Conservation (phyloP, 2,888 invertebrate genomes). For the Smittia sp. region DNA sequence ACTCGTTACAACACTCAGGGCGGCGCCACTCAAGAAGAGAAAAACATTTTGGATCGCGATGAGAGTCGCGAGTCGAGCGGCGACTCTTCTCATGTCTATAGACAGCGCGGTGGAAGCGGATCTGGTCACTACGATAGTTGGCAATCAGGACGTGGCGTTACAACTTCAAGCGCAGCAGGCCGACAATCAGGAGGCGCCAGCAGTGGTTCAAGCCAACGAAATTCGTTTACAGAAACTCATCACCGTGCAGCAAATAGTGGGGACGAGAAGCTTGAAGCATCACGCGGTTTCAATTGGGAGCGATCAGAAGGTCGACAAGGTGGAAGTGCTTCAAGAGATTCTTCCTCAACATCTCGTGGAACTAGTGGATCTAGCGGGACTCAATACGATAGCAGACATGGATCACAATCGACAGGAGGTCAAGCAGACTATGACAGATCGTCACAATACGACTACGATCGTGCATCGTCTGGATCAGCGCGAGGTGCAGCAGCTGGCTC, state of each 20-base stretch:
- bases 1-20: conserved; percentile 39
- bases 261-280: not conserved
- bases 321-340: too few relatives aligned
- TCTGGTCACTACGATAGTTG: conserved; percentile 41
- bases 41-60: conserved; percentile 49
- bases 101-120: conserved; percentile 49
- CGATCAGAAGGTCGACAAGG: not conserved
- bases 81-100: conserved; percentile 54
- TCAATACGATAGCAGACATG: not conserved
- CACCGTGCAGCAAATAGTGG: not conserved
- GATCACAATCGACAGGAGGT: not conserved
- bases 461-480: not conserved
- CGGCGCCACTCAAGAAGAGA: conserved; percentile 50
- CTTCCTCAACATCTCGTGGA: not conserved
- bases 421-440: not conserved
- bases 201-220: too few relatives aligned
- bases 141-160: not conserved
- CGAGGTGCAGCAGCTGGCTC: conserved; percentile 18
- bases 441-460: not conserved
- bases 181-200: not conserved
- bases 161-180: not conserved
- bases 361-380: not conserved
- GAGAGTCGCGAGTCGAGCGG: conserved; percentile 52
- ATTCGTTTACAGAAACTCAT: not conserved
- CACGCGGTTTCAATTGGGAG: not conserved